phyloP scores from a whole-genome alignment of 2,113 vertebrate species.

The Vulpes vulpes region DNA sequence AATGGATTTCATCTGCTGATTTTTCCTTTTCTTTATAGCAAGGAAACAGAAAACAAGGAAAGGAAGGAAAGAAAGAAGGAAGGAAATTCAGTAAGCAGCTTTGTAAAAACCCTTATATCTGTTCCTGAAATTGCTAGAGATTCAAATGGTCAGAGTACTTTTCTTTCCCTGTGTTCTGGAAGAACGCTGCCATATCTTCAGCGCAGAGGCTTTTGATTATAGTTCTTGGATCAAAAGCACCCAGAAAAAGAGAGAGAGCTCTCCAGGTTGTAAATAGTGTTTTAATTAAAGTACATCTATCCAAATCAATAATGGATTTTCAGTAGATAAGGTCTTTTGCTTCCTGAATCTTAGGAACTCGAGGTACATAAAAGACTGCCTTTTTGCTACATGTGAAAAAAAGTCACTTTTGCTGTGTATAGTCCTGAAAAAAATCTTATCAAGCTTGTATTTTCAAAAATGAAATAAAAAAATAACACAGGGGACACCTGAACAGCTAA shows the following conservation, averaged over 20 bases:
- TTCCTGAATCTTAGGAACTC: conserved; percentile 35
- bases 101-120: conserved; percentile 13
- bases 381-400: not conserved
- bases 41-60: not conserved
- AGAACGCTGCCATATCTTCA: not conserved
- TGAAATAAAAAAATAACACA: not conserved
- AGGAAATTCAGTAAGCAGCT: not conserved
- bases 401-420: not conserved
- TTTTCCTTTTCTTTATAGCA: not conserved
- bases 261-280: not conserved
- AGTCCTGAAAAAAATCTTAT: not conserved
- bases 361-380: not conserved
- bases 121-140: not conserved
- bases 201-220: not conserved
- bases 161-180: not conserved
- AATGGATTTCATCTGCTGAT: not conserved
- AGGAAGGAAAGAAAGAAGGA: not conserved
- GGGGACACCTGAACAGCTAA: too few species aligned
- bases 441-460: conserved; percentile 46
- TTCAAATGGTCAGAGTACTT: not conserved
- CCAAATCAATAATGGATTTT: conserved; percentile 27
- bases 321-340: not conserved
- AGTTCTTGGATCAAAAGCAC: not conserved
- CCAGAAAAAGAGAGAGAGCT: not conserved
- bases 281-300: conserved; percentile 34